Base-by-base conservation (phyloP, 2,113 vertebrate species). In the Ceyx margarethae region DNA sequence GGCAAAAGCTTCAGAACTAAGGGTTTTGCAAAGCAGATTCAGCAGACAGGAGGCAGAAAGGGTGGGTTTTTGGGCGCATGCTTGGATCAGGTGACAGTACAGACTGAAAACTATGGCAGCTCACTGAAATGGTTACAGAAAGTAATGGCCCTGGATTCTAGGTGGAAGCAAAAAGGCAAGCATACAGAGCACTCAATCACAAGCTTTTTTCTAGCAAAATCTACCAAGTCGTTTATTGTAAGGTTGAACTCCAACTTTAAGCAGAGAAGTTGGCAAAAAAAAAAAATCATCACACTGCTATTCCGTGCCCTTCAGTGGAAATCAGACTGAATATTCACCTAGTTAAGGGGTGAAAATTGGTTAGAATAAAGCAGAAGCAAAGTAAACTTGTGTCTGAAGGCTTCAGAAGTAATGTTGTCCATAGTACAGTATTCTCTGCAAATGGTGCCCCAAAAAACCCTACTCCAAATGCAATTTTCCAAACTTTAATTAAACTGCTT, bases 31-130 rank as follows among this genome's bases (percentile, higher is more conserved):
- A 98, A 98, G 98, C 98, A 97, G 95, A 96, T 95, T 98, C 96
- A 97, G 98, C 98, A 97, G 96, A 98, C 96, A 97, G 96, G 93
- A 97, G 97, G 97, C 96, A 97, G 95, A 96, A 97, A 98, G 97
- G 64, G 96, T 97, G 97, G 97, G 94, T 92, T 95, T 95, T 96
- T 98, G 96, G 97, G 98, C 97, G 97, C 99, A 99, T 99, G 99
- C 99, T 98, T 97, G 98, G 98, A 96, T 98, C 98, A 98, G 97
- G 98, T 98, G 98, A 98, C 97, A 97, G 97, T 98, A 98, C 97
- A 98, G 96, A 99, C 98, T 97, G 96, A 98, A 98, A 98, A 99
- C 97, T 98, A 98, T 99, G 98, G 98, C 99, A 99, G 99, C 98
- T 99, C 99, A 99, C 97, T 99, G 98, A 98, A 97, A 98, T 98